These are phyloP conservation scores for Drosophila navojoa DNA, from an alignment of 1,140 invertebrate species.

Conservation along the genomic window DNA sequence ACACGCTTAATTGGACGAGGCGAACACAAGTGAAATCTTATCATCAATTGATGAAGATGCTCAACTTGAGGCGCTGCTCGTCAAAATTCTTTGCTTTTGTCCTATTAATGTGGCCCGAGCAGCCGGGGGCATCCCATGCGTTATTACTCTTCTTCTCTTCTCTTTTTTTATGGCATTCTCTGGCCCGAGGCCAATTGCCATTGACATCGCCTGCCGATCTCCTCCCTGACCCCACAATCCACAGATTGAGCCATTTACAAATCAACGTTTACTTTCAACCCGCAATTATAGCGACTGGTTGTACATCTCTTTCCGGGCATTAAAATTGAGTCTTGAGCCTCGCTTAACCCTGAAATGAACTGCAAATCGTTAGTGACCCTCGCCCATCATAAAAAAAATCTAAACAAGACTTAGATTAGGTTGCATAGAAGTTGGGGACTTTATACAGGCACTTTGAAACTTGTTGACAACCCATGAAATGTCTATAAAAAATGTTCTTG, in stretches of 20 bases:
- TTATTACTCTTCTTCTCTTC: background rate
- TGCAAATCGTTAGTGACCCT: slow-evolving; percentile 26
- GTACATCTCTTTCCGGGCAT: background rate
- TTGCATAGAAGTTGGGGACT: background rate
- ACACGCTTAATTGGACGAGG: slow-evolving; percentile 56
- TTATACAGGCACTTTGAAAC: background rate
- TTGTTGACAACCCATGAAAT: background rate
- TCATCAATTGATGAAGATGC: slow-evolving; percentile 70
- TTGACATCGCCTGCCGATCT: slow-evolving; percentile 22
- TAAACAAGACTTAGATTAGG: slow-evolving; percentile 10
- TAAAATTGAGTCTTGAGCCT: slow-evolving; percentile 1
- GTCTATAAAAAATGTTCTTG: background rate
- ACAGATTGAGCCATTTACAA: slow-evolving; percentile 64
- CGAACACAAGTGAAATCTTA: slow-evolving; percentile 60
- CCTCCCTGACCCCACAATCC: background rate
- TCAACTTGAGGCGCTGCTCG: slow-evolving; percentile 49
- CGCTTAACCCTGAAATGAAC: slow-evolving; percentile 10
- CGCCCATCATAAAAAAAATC: background rate
- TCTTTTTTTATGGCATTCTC: slow-evolving; percentile 37
- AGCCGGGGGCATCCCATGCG: slow-evolving; percentile 1
- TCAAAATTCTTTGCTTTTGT: slow-evolving; percentile 66
- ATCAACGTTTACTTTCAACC: slow-evolving; percentile 42
- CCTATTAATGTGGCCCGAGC: slow-evolving; percentile 33
- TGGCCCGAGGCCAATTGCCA: slow-evolving; percentile 49
- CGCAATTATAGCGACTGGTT: slow-evolving; percentile 15